Conservation (phyloP, 1,140 invertebrate species). For the Gyrodactylus salaris region DNA sequence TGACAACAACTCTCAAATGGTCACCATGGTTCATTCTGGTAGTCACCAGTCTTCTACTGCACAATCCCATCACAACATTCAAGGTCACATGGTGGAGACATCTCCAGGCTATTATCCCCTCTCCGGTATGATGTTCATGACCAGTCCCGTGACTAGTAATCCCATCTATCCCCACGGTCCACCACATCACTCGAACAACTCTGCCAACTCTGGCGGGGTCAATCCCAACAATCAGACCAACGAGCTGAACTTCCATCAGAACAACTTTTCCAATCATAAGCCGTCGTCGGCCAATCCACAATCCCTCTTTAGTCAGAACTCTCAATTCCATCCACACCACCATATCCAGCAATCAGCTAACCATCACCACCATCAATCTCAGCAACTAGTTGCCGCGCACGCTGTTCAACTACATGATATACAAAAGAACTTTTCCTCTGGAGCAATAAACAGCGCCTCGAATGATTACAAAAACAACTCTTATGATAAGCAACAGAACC, state of each 20-base stretch:
- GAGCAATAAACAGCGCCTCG: not conserved
- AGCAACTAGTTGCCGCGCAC: not conserved
- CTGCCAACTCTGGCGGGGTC: too few species aligned
- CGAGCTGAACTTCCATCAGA: not conserved
- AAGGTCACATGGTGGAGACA: not conserved
- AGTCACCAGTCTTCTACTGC: not conserved
- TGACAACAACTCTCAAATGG: not conserved
- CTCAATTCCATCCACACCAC: not conserved
- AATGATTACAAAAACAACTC: not conserved
- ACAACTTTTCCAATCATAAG: not conserved
- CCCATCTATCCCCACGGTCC: not conserved
- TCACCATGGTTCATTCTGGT: not conserved
- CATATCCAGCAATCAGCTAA: not conserved
- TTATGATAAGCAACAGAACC: not conserved
- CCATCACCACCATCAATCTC: too few species aligned
- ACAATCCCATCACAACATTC: not conserved
- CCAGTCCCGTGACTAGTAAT: not conserved
- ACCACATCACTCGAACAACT: not conserved
- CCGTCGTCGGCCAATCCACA: not conserved
- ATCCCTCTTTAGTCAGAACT: not conserved
- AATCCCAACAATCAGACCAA: too few species aligned
- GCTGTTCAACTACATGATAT: not conserved
- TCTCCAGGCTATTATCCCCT: not conserved
- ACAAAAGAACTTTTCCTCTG: not conserved
- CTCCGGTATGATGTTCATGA: not conserved